A percentile compares a stretch with the other conserved stretches of the same genome.
Evolutionary conservation across 2,797 vertebrate genomes (phyloP).

Genomic region (Gallinago stenura): DNA sequence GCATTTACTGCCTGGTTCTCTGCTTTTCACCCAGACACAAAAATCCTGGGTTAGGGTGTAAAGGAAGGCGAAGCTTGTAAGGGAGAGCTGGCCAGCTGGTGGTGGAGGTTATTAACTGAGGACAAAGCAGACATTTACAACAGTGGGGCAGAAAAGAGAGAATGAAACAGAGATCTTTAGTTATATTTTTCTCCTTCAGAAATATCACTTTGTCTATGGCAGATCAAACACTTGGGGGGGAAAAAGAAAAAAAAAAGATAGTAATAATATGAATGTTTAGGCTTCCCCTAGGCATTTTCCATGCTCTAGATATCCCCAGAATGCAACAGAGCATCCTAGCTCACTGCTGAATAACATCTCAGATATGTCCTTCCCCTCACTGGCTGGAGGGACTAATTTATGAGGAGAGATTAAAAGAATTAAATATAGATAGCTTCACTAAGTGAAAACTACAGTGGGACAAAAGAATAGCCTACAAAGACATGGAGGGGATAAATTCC

Average conservation of each 20-base stretch:
- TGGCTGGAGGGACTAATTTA: slow-evolving; percentile 76
- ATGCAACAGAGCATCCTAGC: background rate
- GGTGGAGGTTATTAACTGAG: slow-evolving; percentile 30
- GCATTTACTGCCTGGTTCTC: background rate
- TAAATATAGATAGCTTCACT: slow-evolving; percentile 74
- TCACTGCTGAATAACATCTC: slow-evolving; percentile 10
- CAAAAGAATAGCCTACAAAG: slow-evolving; percentile 71
- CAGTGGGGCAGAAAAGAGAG: background rate
- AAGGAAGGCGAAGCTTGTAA: background rate
- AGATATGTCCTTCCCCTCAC: slow-evolving; percentile 14
- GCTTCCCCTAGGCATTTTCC: slow-evolving; percentile 59
- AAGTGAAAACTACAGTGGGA: slow-evolving; percentile 67
- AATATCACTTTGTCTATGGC: slow-evolving; percentile 2
- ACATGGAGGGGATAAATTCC: slow-evolving; percentile 51
- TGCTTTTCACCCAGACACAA: background rate
- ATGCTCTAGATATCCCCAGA: slow-evolving; percentile 31
- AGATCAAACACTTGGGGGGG: background rate
- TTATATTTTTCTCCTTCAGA: slow-evolving; percentile 45
- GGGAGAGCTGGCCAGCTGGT: slow-evolving; percentile 30
- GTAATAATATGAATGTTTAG: slow-evolving; percentile 36
- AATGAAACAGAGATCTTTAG: background rate
- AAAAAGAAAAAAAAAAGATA: background rate
- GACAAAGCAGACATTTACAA: slow-evolving; percentile 55
- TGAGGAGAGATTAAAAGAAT: slow-evolving; percentile 77
- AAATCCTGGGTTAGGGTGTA: background rate